Conservation (phyloP, 1,140 invertebrate species). For the Drosophila watanabei region DNA sequence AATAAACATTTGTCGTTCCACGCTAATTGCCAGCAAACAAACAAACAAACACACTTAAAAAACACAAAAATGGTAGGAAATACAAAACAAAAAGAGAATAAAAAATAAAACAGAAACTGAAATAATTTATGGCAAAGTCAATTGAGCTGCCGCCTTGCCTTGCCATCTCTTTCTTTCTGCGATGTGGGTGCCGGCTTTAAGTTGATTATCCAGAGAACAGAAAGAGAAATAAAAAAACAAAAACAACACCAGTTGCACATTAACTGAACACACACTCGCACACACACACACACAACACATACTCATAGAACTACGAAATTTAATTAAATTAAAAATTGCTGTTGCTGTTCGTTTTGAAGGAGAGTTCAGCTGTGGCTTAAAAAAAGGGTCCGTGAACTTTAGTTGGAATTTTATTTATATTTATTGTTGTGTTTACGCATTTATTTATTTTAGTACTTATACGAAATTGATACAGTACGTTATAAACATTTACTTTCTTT, state of each 20-base stretch:
- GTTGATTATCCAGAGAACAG: constrained; percentile 35
- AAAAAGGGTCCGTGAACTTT: constrained; percentile 51
- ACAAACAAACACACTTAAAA: constrained; percentile 31
- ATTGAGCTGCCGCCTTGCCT: constrained; percentile 30
- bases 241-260: constrained; percentile 18
- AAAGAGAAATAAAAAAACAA: constrained; percentile 17
- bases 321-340: constrained; percentile 67
- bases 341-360: constrained; percentile 35
- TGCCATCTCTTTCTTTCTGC: constrained; percentile 22
- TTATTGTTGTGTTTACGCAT: neutral
- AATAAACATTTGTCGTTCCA: constrained; percentile 50
- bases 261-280: constrained; percentile 17
- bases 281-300: constrained; percentile 2
- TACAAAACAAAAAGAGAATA: constrained; percentile 15
- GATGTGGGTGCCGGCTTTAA: constrained; percentile 47
- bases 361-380: constrained; percentile 11
- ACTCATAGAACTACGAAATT: constrained; percentile 32
- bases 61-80: constrained; percentile 9
- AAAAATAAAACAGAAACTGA: neutral
- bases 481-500: neutral
- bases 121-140: constrained; percentile 59
- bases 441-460: constrained; percentile 12
- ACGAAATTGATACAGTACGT: neutral
- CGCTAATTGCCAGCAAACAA: constrained; percentile 38
- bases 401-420: constrained; percentile 11